Conservation (phyloP, 1,140 invertebrate genomes). For the Drosophila nannoptera region DNA sequence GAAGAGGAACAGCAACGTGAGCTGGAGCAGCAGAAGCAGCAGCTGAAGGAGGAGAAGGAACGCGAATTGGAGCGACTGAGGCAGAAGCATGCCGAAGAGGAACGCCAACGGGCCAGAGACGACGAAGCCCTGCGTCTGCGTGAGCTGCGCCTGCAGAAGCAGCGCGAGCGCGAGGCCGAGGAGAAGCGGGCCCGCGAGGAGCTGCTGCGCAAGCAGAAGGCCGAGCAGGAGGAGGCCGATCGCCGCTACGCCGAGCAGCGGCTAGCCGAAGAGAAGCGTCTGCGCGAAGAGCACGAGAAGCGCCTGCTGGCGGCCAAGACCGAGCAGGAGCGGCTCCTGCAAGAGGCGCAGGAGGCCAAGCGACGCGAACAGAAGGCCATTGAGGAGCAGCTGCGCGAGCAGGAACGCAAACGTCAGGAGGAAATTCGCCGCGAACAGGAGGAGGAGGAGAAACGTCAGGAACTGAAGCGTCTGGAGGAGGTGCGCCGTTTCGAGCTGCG, state of each 20-base stretch:
- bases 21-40: slow-evolving; percentile 43
- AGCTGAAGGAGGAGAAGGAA: slow-evolving; percentile 32
- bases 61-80: slow-evolving; percentile 44
- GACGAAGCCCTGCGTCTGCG: slow-evolving; percentile 47
- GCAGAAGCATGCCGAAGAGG: slow-evolving; percentile 44
- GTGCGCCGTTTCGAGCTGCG: slow-evolving; percentile 54
- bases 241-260: slow-evolving; percentile 50
- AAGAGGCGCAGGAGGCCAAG: slow-evolving; percentile 66
- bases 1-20: slow-evolving; percentile 33
- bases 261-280: slow-evolving; percentile 46
- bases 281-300: slow-evolving; percentile 60
- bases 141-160: slow-evolving; percentile 49
- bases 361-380: slow-evolving; percentile 56
- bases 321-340: slow-evolving; percentile 60
- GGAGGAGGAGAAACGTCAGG: slow-evolving; percentile 66
- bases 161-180: slow-evolving; percentile 55
- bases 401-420: slow-evolving; percentile 60
- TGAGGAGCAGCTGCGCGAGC: slow-evolving; percentile 50
- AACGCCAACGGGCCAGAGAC: slow-evolving; percentile 44
- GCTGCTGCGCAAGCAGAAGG: slow-evolving; percentile 43
- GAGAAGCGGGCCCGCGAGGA: slow-evolving; percentile 48
- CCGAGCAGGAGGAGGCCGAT: slow-evolving; percentile 53
- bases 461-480: slow-evolving; percentile 60
- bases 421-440: slow-evolving; percentile 56
- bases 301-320: slow-evolving; percentile 50